A percentile compares a stretch with the other conserved stretches of the same genome.
Conservation (phyloP, 2,113 vertebrate species). For the Astatotilapia flaviijosephi region DNA sequence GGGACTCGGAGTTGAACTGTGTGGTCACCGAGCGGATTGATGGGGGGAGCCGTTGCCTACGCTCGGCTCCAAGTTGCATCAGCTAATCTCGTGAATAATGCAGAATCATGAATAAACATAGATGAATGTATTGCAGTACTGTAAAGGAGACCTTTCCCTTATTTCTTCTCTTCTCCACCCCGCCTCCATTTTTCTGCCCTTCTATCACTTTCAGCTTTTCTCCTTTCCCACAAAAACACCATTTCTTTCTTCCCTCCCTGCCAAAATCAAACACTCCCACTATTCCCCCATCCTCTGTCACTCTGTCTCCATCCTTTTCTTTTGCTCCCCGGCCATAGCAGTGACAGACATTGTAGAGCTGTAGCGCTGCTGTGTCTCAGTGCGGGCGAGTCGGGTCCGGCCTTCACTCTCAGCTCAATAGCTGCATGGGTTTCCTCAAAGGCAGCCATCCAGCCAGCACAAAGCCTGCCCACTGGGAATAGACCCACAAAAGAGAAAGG, state of each 20-base stretch:
- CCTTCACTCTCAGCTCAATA: slow-evolving; percentile 54
- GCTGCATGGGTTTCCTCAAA: slow-evolving; percentile 56
- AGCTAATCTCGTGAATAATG: slow-evolving; percentile 68
- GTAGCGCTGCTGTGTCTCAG: slow-evolving; percentile 25
- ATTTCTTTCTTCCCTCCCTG: slow-evolving; percentile 18
- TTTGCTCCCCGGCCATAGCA: slow-evolving; percentile 7
- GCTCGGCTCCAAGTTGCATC: slow-evolving; percentile 48
- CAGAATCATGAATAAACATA: slow-evolving; percentile 66
- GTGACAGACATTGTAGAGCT: slow-evolving; percentile 56
- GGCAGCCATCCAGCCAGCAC: slow-evolving; percentile 58
- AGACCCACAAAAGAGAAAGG: slow-evolving; percentile 58
- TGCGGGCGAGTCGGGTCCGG: slow-evolving; percentile 15
- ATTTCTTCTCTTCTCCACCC: background rate
- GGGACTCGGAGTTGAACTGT: slow-evolving; percentile 8
- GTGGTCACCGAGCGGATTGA: slow-evolving; percentile 41
- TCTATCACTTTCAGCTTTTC: slow-evolving; percentile 11
- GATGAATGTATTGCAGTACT: slow-evolving; percentile 23
- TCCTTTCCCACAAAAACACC: slow-evolving; percentile 19
- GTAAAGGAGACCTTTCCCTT: slow-evolving; percentile 27
- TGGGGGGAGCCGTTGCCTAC: slow-evolving; percentile 21
- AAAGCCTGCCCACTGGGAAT: slow-evolving; percentile 67
- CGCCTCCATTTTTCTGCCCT: slow-evolving; percentile 16
- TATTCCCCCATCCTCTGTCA: slow-evolving; percentile 15
- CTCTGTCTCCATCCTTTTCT: slow-evolving; percentile 19
- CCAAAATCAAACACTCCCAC: slow-evolving; percentile 48